Evolutionary conservation across 2,113 vertebrate species (phyloP), one percentile per base, ranked within the genome.

Genomic region (Podocnemis expansa): DNA sequence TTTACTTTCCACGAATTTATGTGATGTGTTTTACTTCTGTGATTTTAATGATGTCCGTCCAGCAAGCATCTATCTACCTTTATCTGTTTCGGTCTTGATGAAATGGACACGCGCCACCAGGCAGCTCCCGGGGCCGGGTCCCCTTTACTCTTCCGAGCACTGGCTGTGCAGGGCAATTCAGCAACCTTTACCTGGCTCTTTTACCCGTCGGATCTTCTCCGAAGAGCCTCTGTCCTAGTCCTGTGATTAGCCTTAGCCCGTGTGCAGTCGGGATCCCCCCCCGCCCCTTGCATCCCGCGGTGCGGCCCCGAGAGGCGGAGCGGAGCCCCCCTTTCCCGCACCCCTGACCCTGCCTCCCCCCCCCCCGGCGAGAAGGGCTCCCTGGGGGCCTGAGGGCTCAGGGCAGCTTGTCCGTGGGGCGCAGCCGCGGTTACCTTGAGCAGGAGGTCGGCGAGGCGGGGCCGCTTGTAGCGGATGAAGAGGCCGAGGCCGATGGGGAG

Each of bases 401-500:
- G n/a, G n/a, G n/a, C n/a, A n/a, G n/a, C n/a, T n/a, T n/a, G n/a
- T n/a, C n/a, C n/a, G n/a, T n/a, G 19, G 5, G 11, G 17, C 7
- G 22, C 86, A 16, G 1, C 41, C 29, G 31, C 31, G 41, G 91
- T 96, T 98, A 99, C 99, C 99, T 99, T 99, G 17, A 99, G 98
- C 10, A 99, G 97, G 63, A 99, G 96, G 97, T 99, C 99, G 1
- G 99, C 99, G 75, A 98, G 94, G 1, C 99, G 98, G 51, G 97
- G 98, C 96, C 98, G 98, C 67, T 98, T 98, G 97, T 99, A 98
- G 8, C 99, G 98, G 90, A 99, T 98, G 95, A 98, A 96, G 27
- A 99, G 98, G 1, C 99, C 99, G 22, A 99, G 58, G 0, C 98
- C 98, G 8, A 99, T 99, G 22, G 99, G 99, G 88, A 99, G 98